Conservation (phyloP, 2,888 invertebrate species). For the Ethmia dodecea region DNA sequence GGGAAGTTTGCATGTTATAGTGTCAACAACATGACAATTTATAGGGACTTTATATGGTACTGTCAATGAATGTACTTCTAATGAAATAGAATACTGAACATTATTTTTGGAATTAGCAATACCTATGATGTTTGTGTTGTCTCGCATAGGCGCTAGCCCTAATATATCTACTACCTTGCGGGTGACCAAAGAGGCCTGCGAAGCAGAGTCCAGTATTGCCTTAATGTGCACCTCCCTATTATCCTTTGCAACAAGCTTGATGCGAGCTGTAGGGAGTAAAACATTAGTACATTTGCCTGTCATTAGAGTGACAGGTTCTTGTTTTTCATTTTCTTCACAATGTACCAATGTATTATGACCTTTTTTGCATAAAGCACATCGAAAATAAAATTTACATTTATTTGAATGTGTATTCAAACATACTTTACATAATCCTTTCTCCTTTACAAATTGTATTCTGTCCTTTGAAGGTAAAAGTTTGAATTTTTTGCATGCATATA, state of each 20-base stretch:
- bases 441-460: too few species aligned
- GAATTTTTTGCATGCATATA: not conserved
- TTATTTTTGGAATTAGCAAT: not conserved
- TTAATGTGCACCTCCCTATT: not conserved
- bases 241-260: not conserved
- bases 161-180: not conserved
- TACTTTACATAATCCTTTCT: too few species aligned
- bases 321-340: not conserved
- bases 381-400: not conserved
- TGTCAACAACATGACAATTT: not conserved
- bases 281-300: not conserved
- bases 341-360: not conserved
- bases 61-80: too few species aligned
- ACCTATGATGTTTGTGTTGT: not conserved
- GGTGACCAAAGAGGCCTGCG: not conserved
- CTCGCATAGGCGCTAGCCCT: not conserved
- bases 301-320: not conserved
- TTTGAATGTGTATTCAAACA: not conserved
- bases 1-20: not conserved
- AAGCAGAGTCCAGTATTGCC: not conserved
- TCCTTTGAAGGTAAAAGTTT: not conserved
- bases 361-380: not conserved
- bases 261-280: not conserved
- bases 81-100: not conserved
- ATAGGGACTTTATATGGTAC: not conserved